phyloP scores from a whole-genome alignment of 2,888 invertebrate species.

The Parelbella ahira region DNA sequence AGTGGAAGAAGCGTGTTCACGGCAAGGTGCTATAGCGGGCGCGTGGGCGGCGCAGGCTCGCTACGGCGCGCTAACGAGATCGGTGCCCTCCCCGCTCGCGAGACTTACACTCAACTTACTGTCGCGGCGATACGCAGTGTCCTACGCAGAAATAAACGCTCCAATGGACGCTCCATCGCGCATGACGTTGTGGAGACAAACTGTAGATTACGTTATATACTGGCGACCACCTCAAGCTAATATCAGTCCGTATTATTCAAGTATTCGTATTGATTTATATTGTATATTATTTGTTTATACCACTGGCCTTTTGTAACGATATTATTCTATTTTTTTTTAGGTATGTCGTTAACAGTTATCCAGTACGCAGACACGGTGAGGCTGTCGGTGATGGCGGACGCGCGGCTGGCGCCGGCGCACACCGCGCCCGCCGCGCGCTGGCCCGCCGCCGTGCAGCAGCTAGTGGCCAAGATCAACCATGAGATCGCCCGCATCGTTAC shows the following conservation, averaged over 20 bases:
- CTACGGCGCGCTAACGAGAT: slow-evolving; percentile 81
- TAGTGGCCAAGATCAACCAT: slow-evolving; percentile 59
- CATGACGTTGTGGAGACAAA: slow-evolving; percentile 83
- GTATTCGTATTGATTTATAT: too few species aligned
- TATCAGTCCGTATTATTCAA: slow-evolving; percentile 80
- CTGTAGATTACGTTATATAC: slow-evolving; percentile 82
- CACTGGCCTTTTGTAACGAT: too few species aligned
- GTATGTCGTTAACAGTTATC: slow-evolving; percentile 86
- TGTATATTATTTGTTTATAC: too few species aligned
- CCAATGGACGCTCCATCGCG: slow-evolving; percentile 58
- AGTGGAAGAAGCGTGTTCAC: slow-evolving; percentile 53
- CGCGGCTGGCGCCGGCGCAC: slow-evolving; percentile 84
- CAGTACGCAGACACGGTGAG: slow-evolving; percentile 84
- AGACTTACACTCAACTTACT: slow-evolving; percentile 81
- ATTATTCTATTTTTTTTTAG: too few species aligned
- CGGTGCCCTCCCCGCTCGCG: slow-evolving; percentile 80
- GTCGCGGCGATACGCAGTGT: slow-evolving; percentile 84
- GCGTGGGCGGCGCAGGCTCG: slow-evolving; percentile 73
- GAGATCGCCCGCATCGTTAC: slow-evolving; percentile 64
- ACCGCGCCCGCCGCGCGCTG: slow-evolving; percentile 72
- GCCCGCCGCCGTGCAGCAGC: slow-evolving; percentile 60
- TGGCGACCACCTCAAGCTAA: slow-evolving; percentile 89
- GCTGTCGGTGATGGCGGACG: slow-evolving; percentile 86
- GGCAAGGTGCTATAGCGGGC: slow-evolving; percentile 75
- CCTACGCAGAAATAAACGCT: slow-evolving; percentile 81